Evolutionary conservation across 2,888 invertebrate species (phyloP).

Genomic region (Patella ulyssiponensis): DNA sequence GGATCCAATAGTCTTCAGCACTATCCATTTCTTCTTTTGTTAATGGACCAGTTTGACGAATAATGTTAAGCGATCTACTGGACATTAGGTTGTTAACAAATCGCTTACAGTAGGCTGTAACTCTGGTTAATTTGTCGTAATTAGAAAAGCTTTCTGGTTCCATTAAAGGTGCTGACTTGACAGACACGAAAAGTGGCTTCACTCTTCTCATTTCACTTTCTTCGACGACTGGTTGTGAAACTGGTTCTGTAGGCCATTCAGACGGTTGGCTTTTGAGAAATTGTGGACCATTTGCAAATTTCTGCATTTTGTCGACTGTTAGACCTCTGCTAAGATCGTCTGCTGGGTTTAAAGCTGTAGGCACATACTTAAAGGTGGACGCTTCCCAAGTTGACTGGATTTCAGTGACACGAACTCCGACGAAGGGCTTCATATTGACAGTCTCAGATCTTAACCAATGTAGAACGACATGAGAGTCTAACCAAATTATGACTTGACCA

Average conservation of each 20-base stretch:
- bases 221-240: background rate
- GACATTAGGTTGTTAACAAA: background rate
- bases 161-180: background rate
- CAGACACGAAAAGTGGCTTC: background rate
- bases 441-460: slow-evolving; percentile 27
- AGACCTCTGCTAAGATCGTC: slow-evolving; percentile 29
- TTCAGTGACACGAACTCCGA: slow-evolving; percentile 22
- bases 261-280: slow-evolving; percentile 15
- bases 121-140: slow-evolving; percentile 16
- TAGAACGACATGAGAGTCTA: slow-evolving; percentile 13
- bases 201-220: background rate
- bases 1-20: slow-evolving; percentile 18
- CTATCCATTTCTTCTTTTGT: background rate
- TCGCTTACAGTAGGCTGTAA: slow-evolving; percentile 19
- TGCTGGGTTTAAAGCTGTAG: slow-evolving; percentile 22
- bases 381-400: slow-evolving; percentile 15
- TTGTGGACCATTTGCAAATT: slow-evolving; percentile 10
- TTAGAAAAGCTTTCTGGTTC: slow-evolving; percentile 16
- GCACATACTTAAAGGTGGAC: slow-evolving; percentile 16
- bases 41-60: background rate
- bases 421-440: slow-evolving; percentile 15
- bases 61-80: background rate
- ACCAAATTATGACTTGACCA: background rate
- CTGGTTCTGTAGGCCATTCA: slow-evolving; percentile 13
- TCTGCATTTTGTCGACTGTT: slow-evolving; percentile 14